Conservation (phyloP, 2,797 vertebrate genomes). For the Melanotaenia trifasciata region DNA sequence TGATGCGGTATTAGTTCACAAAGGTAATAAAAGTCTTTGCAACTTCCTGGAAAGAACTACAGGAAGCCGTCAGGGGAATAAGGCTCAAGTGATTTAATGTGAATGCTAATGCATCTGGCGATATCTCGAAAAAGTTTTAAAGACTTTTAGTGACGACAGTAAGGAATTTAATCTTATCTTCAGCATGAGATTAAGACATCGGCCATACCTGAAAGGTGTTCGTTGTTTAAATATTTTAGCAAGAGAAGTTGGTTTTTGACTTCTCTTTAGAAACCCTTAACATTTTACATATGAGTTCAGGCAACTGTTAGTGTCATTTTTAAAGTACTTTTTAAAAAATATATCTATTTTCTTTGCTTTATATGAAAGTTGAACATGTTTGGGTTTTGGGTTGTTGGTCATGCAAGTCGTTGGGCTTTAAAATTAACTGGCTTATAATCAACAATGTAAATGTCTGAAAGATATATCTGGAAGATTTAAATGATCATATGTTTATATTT, state of each 20-base stretch:
- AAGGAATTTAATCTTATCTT: constrained; percentile 4
- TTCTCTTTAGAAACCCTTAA: background rate
- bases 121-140: constrained; percentile 9
- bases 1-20: constrained; percentile 8
- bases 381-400: too few species aligned
- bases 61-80: background rate
- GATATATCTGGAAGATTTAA: too few species aligned
- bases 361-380: too few species aligned
- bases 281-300: background rate
- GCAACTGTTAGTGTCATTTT: background rate
- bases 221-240: constrained; percentile 1
- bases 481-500: too few species aligned
- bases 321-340: background rate
- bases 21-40: background rate
- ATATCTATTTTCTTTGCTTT: too few species aligned
- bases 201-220: background rate
- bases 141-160: constrained; percentile 2
- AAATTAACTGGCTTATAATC: background rate
- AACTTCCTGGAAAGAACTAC: background rate
- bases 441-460: background rate
- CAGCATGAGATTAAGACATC: background rate
- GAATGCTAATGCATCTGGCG: constrained; percentile 13
- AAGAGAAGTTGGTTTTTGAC: background rate
- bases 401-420: background rate
- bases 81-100: background rate